Conservation (phyloP, 2,888 invertebrate species). For the Heliconius charithonia region DNA sequence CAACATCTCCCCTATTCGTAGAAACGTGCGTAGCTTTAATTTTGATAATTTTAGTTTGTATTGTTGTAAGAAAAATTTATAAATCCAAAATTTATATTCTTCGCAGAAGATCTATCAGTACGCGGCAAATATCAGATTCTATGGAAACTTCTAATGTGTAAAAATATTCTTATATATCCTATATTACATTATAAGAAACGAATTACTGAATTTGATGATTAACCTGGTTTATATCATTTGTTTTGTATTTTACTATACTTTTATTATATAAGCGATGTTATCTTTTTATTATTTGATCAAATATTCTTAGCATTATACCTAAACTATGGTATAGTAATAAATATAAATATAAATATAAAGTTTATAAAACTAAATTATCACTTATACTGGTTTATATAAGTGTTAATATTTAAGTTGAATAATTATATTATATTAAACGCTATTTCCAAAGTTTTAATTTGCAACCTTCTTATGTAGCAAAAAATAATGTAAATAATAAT, state of each 20-base stretch:
- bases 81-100: constrained; percentile 53
- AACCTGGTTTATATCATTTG: not conserved
- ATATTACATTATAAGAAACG: not conserved
- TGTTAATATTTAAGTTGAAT: not conserved
- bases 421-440: not conserved
- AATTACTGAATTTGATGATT: not conserved
- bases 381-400: not conserved
- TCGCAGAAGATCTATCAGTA: constrained; percentile 55
- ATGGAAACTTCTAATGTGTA: constrained; percentile 59
- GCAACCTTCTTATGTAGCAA: not conserved
- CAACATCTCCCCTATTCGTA: constrained; percentile 47
- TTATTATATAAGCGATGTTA: not conserved
- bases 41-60: constrained; percentile 55
- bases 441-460: not conserved
- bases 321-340: too few species aligned
- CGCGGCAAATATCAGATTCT: constrained; percentile 55
- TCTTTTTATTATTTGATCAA: not conserved
- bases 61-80: constrained; percentile 56
- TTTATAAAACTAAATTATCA: not conserved
- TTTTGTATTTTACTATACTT: not conserved
- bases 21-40: constrained; percentile 58
- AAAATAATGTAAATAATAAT: too few species aligned
- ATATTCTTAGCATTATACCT: not conserved
- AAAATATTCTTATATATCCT: constrained; percentile 5
- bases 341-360: too few species aligned